Conservation (phyloP, 2,113 vertebrate genomes). For the Caretta caretta region DNA sequence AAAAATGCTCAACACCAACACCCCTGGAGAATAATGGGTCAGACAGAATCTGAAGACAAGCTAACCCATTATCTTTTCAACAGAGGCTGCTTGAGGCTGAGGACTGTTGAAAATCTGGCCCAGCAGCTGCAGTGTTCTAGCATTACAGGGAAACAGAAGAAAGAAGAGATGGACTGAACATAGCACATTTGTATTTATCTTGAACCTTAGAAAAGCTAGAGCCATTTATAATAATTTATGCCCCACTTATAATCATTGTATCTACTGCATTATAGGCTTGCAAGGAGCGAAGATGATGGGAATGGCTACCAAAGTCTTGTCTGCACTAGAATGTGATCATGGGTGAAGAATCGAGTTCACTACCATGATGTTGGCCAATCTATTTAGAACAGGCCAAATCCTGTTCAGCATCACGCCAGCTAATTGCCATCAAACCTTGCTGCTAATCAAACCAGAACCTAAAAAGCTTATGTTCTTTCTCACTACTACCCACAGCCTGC, state of each 20-base stretch:
- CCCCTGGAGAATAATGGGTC: background rate
- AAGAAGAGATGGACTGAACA: background rate
- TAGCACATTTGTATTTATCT: background rate
- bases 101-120: background rate
- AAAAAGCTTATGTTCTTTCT: background rate
- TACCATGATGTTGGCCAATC: background rate
- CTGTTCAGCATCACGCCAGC: background rate
- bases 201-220: background rate
- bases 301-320: background rate
- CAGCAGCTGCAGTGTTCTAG: background rate
- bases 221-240: background rate
- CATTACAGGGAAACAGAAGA: background rate
- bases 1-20: background rate
- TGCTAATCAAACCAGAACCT: constrained; percentile 41
- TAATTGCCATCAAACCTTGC: background rate
- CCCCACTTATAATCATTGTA: background rate
- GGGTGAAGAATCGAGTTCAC: background rate
- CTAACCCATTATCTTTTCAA: background rate
- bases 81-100: background rate
- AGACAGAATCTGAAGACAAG: background rate
- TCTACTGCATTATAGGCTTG: background rate
- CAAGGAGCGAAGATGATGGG: background rate
- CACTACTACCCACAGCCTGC: background rate
- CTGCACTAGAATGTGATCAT: background rate
- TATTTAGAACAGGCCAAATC: background rate